Base-by-base conservation (phyloP, 2,113 vertebrate genomes). In the Chascanopsetta lugubris region DNA sequence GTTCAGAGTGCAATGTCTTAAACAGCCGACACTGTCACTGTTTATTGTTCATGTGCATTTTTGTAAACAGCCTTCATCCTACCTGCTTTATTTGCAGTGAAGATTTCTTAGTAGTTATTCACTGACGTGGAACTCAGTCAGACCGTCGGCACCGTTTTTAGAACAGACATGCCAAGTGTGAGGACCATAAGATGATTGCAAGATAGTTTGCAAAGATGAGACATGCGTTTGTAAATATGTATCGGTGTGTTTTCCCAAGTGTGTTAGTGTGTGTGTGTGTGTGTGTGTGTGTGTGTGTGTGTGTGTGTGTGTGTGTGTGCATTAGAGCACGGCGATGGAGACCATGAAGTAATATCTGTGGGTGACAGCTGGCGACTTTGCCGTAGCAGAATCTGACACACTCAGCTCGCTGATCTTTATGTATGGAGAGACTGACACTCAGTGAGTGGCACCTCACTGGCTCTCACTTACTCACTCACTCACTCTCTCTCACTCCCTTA, bases 391-490 rank as follows among this genome's bases (percentile, higher is more conserved):
- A 57, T 30, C 62, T 77, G 75, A 76, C 82, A 75, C 61, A 63
- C 72, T 40, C 48, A n/a, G 55, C 72, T 77, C 73, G 69, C 61
- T 68, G 71, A 53, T 82, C 73, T 75, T 76, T 83, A 82, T 80
- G 68, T 61, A 17, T 22, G 36, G 54, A 46, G 55, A 65, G 61
- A 80, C 36, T 74, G 78, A 82, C 82, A 69, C 75, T 54, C 77
- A 49, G 27, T 75, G 72, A 87, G 64, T 69, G 72, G 65, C 85
- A 75, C 77, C 74, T 80, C 83, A 30, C 58, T 32, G 71, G 60
- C 72, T 22, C 60, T 72, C 45, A 6, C 58, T 71, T 62, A 53
- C 42, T 49, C 26, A 29, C n/a, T n/a, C n/a, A n/a, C 54, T 72
- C 59, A 4, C 50, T 21, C 69, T 43, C 36, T 3, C 60, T 72